These are phyloP conservation scores for Tetragnatha versicolor DNA, from an alignment of 1,140 invertebrate genomes.

Conservation along the genomic window DNA sequence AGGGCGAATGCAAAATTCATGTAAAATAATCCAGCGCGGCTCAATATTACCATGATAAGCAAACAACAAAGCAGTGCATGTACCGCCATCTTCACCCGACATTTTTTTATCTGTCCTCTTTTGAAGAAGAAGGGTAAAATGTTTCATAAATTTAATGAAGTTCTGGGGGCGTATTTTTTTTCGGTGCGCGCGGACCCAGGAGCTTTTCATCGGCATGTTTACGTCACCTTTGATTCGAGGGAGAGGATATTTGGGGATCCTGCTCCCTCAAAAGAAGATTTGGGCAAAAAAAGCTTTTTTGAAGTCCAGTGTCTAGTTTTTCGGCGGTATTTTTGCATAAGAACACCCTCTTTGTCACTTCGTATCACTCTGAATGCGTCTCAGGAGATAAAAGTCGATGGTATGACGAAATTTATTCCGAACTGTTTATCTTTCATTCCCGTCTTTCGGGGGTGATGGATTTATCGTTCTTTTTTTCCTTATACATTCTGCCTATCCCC, in stretches of 20 bases:
- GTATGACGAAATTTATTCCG: constrained; percentile 42
- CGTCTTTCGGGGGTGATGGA: constrained; percentile 27
- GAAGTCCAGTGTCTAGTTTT: constrained; percentile 10
- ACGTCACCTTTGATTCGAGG: background rate
- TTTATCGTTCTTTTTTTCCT: constrained; percentile 11
- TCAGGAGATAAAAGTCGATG: constrained; percentile 2
- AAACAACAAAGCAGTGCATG: background rate
- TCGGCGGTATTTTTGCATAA: constrained; percentile 30
- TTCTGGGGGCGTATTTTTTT: too few relatives aligned
- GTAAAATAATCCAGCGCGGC: constrained; percentile 6
- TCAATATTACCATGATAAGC: background rate
- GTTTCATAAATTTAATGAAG: background rate
- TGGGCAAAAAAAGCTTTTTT: constrained; percentile 4
- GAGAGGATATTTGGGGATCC: background rate
- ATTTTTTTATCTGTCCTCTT: background rate
- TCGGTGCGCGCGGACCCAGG: too few relatives aligned
- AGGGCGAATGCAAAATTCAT: background rate
- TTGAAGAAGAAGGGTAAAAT: background rate
- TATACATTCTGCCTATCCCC: background rate
- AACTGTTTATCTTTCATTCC: constrained; percentile 41
- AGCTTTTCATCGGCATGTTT: background rate
- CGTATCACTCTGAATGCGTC: constrained; percentile 1
- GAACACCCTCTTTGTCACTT: constrained; percentile 20
- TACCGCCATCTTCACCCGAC: background rate
- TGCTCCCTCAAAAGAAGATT: background rate